Evolutionary conservation across 2,888 invertebrate species (phyloP).

Genomic region (Venusia cambrica): DNA sequence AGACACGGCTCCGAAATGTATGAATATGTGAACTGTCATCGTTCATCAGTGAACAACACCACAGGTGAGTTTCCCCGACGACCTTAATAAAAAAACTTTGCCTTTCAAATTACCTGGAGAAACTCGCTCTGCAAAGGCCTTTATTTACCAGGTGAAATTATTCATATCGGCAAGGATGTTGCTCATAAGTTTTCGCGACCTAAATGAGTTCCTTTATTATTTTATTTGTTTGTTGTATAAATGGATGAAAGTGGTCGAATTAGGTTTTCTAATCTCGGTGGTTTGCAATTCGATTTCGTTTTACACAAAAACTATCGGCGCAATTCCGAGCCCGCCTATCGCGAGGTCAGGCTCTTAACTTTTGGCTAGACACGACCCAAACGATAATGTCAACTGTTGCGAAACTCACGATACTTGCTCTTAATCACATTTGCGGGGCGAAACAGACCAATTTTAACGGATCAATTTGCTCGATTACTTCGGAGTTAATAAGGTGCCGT

Average conservation of each 20-base stretch:
- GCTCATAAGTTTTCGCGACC: too few species aligned
- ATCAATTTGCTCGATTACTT: too few species aligned
- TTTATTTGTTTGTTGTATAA: conserved; percentile 7
- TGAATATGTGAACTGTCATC: too few species aligned
- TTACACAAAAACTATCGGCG: conserved; percentile 31
- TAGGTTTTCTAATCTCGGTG: conserved; percentile 25
- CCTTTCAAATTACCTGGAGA: too few species aligned
- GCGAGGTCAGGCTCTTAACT: conserved; percentile 69
- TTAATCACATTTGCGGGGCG: conserved; percentile 58
- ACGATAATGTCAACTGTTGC: conserved; percentile 67
- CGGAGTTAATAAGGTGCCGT: too few species aligned
- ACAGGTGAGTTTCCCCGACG: too few species aligned
- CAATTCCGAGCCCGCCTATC: conserved; percentile 35
- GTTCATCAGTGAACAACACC: too few species aligned
- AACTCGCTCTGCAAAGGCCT: too few species aligned
- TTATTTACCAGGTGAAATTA: too few species aligned
- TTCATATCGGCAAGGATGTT: too few species aligned
- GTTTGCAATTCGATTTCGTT: conserved; percentile 31
- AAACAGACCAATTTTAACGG: conserved; percentile 54
- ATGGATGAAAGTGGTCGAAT: conserved; percentile 27
- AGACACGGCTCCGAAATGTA: too few species aligned
- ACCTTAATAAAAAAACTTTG: too few species aligned
- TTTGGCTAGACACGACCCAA: conserved; percentile 66
- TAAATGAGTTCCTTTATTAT: conserved; percentile 7
- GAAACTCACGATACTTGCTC: conserved; percentile 67